Evolutionary conservation across 2,888 invertebrate species (phyloP).

Genomic region (Leptopilina drosophilae): DNA sequence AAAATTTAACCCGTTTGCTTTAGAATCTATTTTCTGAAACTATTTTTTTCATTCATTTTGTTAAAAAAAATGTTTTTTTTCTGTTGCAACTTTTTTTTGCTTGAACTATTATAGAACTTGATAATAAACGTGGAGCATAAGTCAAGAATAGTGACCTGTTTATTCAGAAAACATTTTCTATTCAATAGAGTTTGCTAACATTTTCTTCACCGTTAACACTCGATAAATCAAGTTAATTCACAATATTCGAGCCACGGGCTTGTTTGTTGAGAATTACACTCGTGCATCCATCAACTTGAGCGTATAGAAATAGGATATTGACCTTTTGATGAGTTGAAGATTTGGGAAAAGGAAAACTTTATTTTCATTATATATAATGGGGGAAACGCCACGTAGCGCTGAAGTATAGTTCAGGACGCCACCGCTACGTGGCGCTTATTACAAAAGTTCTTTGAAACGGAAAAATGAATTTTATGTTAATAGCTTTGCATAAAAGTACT

Average conservation of each 20-base stretch:
- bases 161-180: slow-evolving; percentile 40
- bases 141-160: neutral
- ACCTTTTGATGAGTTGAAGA: neutral
- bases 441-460: too few relatives aligned
- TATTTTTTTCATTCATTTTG: too few relatives aligned
- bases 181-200: slow-evolving; percentile 27
- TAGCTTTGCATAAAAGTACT: too few relatives aligned
- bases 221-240: slow-evolving; percentile 37
- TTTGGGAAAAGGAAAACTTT: too few relatives aligned
- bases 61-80: too few relatives aligned
- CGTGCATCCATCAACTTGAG: neutral
- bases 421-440: neutral
- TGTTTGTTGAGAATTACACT: slow-evolving; percentile 7
- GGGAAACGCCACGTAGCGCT: too few relatives aligned
- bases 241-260: slow-evolving; percentile 4
- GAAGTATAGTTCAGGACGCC: neutral
- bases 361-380: too few relatives aligned
- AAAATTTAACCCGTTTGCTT: too few relatives aligned
- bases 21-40: too few relatives aligned
- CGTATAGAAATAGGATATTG: neutral
- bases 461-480: too few relatives aligned
- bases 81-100: neutral
- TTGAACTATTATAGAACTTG: neutral
- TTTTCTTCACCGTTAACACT: slow-evolving; percentile 14
- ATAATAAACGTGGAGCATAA: slow-evolving; percentile 21